Evolutionary conservation across 2,113 vertebrate species (phyloP).

Genomic region (cattle (Bos taurus)): DNA sequence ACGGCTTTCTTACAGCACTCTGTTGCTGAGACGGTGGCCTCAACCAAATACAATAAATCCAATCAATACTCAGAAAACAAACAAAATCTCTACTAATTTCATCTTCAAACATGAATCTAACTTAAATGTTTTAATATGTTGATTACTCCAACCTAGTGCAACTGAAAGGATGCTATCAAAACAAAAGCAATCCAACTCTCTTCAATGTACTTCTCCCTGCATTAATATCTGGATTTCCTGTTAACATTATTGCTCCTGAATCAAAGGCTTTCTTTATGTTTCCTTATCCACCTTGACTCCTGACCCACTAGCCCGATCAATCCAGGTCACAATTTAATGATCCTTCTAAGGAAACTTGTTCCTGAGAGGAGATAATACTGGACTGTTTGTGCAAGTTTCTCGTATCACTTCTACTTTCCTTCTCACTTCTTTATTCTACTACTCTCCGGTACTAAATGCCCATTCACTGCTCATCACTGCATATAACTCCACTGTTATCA

Average conservation of each 20-base stretch:
- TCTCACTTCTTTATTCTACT: not conserved
- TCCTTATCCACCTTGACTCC: not conserved
- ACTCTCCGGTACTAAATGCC: not conserved
- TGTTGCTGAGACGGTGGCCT: not conserved
- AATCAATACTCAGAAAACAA: not conserved
- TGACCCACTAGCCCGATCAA: not conserved
- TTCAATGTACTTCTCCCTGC: not conserved
- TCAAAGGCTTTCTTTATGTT: not conserved
- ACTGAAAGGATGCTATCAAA: not conserved
- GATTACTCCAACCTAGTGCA: not conserved
- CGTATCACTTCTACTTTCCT: not conserved
- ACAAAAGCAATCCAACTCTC: not conserved
- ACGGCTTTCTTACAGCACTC: not conserved
- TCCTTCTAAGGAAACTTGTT: not conserved
- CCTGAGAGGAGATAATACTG: not conserved
- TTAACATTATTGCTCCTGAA: not conserved
- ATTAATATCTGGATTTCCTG: not conserved
- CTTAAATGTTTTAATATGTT: not conserved
- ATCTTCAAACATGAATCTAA: not conserved
- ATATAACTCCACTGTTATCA: not conserved
- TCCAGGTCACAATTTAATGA: not conserved
- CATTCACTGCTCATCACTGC: not conserved
- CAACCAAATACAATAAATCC: not conserved
- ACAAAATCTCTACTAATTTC: not conserved
- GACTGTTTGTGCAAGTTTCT: not conserved